Evolutionary conservation across 2,797 vertebrate genomes (phyloP), one percentile per base, ranked within the genome.

Genomic region (Rhabdomys pumilio): DNA sequence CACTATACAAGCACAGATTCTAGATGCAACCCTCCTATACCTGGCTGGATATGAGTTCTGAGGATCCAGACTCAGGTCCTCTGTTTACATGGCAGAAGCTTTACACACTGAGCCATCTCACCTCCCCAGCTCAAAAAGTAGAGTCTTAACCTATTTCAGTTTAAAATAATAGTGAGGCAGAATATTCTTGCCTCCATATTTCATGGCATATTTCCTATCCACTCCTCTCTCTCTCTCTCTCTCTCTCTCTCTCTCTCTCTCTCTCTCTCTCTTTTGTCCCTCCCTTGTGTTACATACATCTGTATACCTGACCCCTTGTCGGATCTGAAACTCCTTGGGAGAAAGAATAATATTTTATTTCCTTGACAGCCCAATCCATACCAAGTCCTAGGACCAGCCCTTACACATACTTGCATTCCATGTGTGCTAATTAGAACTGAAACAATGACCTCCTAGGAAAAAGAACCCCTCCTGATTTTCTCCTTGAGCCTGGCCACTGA

Each of bases 341-440:
- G 8, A n/a, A 89, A 53, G 67, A 77, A 53, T 31, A 55, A 85
- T 34, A 67, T 89, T 89, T 44, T 93, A 53, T 79, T 91, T 89
- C 8, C 67, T 67, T 79, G 67, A 91, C 61, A 85, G 55, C 5
- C 6, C 34, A 81, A 14, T 38, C 13, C 2, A 6, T 94, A 63
- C 9, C 22, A 72, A 8, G 38, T 63, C 55, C 57, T 59, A 75
- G 67, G 31, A 69, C 9, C 89, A 91, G 41, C 41, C 22, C 3
- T 73, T 50, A 13, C 4, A 86, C 22, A 44, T 50, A 69, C 12
- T 89, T 65, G 80, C 50, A 87, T 47, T 87, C 59, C 53, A 11
- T 80, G 83, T 94, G 61, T 75, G 63, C 53, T 91, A 90, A 72
- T 84, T 89, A 88, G 65, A 75, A 44, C 77, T 34, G 41, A 84